A percentile compares a stretch with the other conserved stretches of the same genome.
phyloP scores from a whole-genome alignment of 2,797 vertebrate species.

The Sebastes hubbsi region DNA sequence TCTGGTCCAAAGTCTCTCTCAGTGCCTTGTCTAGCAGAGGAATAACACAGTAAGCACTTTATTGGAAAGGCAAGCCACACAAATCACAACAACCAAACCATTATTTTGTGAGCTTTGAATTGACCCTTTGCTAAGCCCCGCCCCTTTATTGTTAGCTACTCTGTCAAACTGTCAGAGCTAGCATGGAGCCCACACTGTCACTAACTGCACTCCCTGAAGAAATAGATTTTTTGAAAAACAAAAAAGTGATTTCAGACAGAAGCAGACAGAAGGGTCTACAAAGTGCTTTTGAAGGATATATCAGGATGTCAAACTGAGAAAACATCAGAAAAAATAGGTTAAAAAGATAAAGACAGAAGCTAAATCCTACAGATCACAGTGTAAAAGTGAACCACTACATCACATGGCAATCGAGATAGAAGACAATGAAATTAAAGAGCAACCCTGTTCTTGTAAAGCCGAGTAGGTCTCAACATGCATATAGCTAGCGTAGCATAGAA shows the following conservation, averaged over 20 bases:
- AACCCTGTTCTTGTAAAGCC: not conserved
- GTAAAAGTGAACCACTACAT: not conserved
- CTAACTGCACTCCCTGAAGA: not conserved
- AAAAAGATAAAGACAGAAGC: not conserved
- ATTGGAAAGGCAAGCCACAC: not conserved
- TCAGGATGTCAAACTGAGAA: not conserved
- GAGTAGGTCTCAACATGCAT: not conserved
- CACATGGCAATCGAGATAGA: not conserved
- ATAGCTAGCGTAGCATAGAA: too few relatives aligned
- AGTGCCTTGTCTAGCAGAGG: conserved; percentile 88
- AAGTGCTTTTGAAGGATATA: not conserved
- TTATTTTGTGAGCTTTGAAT: not conserved
- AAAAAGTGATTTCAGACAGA: not conserved
- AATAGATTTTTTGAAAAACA: rapidly evolving
- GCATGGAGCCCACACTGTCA: not conserved
- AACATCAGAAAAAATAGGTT: not conserved
- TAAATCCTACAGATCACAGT: not conserved
- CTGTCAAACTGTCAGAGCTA: not conserved
- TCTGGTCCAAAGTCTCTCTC: conserved; percentile 90
- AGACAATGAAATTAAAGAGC: not conserved
- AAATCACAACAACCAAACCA: not conserved
- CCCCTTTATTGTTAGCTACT: not conserved
- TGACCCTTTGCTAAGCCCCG: not conserved
- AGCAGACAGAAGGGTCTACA: not conserved
- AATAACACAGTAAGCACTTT: not conserved